These are phyloP conservation scores for Thereva nobilitata DNA, from an alignment of 2,888 invertebrate species.

Conservation along the genomic window DNA sequence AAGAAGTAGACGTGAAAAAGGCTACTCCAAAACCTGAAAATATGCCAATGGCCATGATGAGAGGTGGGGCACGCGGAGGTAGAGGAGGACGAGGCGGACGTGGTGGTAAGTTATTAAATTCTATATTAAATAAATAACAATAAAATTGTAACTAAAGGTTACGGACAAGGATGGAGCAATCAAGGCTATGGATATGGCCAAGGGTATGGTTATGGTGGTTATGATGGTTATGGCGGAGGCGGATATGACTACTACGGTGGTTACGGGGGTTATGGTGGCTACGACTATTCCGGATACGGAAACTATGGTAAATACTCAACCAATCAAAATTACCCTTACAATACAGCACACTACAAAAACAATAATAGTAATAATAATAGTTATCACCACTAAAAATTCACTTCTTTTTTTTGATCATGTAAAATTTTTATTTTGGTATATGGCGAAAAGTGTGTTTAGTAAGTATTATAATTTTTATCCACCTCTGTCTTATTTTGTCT, in stretches of 20 bases:
- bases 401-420: slow-evolving; percentile 24
- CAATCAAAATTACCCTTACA: slow-evolving; percentile 51
- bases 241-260: slow-evolving; percentile 75
- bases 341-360: slow-evolving; percentile 56
- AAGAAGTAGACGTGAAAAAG: slow-evolving; percentile 95
- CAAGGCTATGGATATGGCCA: slow-evolving; percentile 72
- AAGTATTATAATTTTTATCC: not conserved
- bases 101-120: slow-evolving; percentile 59
- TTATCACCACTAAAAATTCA: slow-evolving; percentile 52
- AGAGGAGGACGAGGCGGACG: slow-evolving; percentile 69
- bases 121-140: slow-evolving; percentile 43
- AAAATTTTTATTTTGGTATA: slow-evolving; percentile 29
- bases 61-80: slow-evolving; percentile 67
- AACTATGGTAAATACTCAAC: slow-evolving; percentile 73
- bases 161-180: slow-evolving; percentile 66
- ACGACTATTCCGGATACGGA: slow-evolving; percentile 80
- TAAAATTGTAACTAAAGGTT: slow-evolving; percentile 52
- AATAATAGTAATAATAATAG: slow-evolving; percentile 51
- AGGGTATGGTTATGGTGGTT: slow-evolving; percentile 69
- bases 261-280: slow-evolving; percentile 78
- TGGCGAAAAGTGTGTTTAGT: slow-evolving; percentile 40
- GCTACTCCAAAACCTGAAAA: slow-evolving; percentile 89
- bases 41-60: slow-evolving; percentile 65
- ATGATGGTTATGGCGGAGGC: slow-evolving; percentile 75
- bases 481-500: too few species aligned